Percentiles rank a stretch among this genome's conserved stretches.
Conservation (phyloP, 2,113 vertebrate species). For the Halichoerus grypus region DNA sequence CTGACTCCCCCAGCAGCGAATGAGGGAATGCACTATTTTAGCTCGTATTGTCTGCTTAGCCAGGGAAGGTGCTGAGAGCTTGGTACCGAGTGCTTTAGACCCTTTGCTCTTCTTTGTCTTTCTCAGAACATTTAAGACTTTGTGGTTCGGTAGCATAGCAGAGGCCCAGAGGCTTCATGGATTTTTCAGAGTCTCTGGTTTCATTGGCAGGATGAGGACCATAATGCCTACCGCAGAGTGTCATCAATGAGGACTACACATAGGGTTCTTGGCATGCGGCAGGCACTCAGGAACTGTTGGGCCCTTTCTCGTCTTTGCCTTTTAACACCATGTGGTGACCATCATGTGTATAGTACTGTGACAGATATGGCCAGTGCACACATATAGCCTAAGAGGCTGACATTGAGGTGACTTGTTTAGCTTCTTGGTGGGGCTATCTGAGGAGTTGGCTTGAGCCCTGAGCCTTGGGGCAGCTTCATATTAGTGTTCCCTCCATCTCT, state of each 20-base stretch:
- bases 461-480: background rate
- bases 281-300: background rate
- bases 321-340: background rate
- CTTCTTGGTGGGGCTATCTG: background rate
- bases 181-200: slow-evolving; percentile 20
- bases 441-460: background rate
- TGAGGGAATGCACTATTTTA: background rate
- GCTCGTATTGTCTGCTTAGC: background rate
- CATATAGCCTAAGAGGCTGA: background rate
- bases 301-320: background rate
- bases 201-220: background rate
- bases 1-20: background rate
- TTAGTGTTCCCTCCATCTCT: background rate
- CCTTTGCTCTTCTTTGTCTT: background rate
- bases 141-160: background rate
- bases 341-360: background rate
- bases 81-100: background rate
- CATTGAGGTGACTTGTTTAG: background rate
- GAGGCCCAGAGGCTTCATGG: background rate
- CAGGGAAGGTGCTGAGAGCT: background rate
- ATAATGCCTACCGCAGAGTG: background rate
- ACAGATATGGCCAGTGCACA: background rate
- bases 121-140: background rate
- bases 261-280: background rate
- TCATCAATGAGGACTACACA: background rate